phyloP scores from a whole-genome alignment of 2,797 vertebrate species.

The Coccyzus lansbergi region DNA sequence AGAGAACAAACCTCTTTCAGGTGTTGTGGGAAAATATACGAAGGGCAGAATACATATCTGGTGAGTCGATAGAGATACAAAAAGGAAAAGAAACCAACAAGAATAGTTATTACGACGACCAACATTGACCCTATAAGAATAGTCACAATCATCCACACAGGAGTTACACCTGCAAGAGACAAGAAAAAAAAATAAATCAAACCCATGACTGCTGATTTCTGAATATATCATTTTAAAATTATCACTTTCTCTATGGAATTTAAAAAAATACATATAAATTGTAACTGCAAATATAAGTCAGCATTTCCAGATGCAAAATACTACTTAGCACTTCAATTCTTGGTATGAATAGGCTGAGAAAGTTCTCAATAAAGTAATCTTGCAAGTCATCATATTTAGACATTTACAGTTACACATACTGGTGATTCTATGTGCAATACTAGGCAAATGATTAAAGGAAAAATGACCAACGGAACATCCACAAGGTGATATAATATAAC shows the following conservation, averaged over 20 bases:
- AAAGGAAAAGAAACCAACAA: slow-evolving; percentile 7
- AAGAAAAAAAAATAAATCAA: not conserved
- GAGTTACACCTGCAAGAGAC: slow-evolving; percentile 50
- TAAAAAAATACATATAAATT: not conserved
- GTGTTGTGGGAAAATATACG: slow-evolving; percentile 75
- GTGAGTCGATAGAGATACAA: slow-evolving; percentile 52
- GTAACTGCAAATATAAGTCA: not conserved
- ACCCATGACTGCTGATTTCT: not conserved
- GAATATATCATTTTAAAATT: not conserved
- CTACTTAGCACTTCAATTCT: not conserved
- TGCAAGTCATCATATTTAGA: not conserved
- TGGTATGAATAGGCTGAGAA: not conserved
- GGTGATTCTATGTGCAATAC: not conserved
- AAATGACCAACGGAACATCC: not conserved
- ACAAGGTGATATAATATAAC: not conserved
- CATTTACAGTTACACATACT: not conserved
- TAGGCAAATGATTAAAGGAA: not conserved
- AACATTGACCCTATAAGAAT: slow-evolving; percentile 49
- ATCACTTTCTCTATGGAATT: not conserved
- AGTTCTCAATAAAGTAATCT: not conserved
- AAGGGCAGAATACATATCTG: slow-evolving; percentile 58
- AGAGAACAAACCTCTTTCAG: slow-evolving; percentile 79
- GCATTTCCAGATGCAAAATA: not conserved
- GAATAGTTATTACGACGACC: not conserved
- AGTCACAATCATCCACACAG: slow-evolving; percentile 44